phyloP scores from a whole-genome alignment of 2,888 invertebrate genomes.

The Ectropis crepuscularia region DNA sequence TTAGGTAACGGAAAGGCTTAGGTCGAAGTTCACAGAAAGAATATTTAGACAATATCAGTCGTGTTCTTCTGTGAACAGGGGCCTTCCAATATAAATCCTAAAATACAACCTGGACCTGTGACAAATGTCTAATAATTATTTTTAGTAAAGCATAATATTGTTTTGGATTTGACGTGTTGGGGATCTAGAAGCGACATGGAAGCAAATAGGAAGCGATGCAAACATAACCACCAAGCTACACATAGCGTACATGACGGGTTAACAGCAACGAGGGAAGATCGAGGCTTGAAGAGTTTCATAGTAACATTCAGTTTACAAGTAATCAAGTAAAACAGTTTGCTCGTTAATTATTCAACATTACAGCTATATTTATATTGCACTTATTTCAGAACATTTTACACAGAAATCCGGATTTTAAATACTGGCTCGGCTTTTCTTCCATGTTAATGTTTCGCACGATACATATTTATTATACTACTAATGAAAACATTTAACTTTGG shows the following conservation, averaged over 20 bases:
- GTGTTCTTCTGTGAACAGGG: conserved; percentile 4
- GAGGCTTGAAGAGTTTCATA: conserved; percentile 36
- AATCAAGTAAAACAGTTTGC: conserved; percentile 43
- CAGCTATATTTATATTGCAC: conserved; percentile 79
- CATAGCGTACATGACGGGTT: conserved; percentile 50
- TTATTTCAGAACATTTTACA: conserved; percentile 72
- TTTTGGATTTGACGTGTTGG: conserved; percentile 63
- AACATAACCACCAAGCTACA: conserved; percentile 63
- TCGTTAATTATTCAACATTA: conserved; percentile 64
- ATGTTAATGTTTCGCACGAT: conserved; percentile 62
- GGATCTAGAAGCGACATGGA: conserved; percentile 70
- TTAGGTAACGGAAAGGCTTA: conserved; percentile 74
- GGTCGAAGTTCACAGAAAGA: conserved; percentile 6
- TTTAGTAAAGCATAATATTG: conserved; percentile 70
- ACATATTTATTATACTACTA: conserved; percentile 54
- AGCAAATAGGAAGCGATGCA: conserved; percentile 73
- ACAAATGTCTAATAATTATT: conserved; percentile 68
- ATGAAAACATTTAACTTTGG: conserved; percentile 58
- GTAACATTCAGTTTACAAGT: conserved; percentile 38
- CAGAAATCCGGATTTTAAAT: conserved; percentile 81
- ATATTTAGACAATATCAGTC: background rate
- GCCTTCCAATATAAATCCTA: conserved; percentile 65
- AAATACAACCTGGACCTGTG: conserved; percentile 82
- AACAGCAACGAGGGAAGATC: conserved; percentile 52
- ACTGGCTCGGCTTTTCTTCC: conserved; percentile 81